Base-by-base conservation (phyloP, 1,140 invertebrate species). In the Papilio aristodemus region DNA sequence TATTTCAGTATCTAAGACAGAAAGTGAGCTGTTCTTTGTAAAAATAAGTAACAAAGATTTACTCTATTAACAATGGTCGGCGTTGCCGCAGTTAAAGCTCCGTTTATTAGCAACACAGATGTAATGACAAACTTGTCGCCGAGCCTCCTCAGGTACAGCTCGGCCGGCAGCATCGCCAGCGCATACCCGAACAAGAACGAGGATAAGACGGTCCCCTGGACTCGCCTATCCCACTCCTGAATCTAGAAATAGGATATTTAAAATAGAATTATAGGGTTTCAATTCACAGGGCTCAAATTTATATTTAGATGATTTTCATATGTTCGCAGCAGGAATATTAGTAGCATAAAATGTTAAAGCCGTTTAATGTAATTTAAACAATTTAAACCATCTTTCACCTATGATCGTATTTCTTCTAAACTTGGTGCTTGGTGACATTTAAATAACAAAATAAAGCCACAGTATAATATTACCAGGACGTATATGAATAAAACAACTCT, bases 51-150 rank as follows among this genome's bases (percentile, higher is more conserved):
- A 32, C 27, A 32, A 32, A 32, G 3, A 9, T 54, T 22, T 78
- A 89, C 88, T 80, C 80, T 86, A 62, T 89, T 89, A 5, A 87
- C 74, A 62, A 90, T 81, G 19, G 84, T 89, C 0, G 88, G 86
- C 83, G 88, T 85, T 0, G 84, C 78, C 0, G 80, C 75, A 54
- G 77, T 71, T 8, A 90, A 50, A 0, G 67, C 76, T 0, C 86
- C 88, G 58, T 87, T 90, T 32, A 85, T 75, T 0, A 80, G 54
- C 0, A 91, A 73, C 10, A 86, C 76, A 2, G 74, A 74, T 0
- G 84, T 83, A 0, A 83, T 46, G 7, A 84, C 68, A 9, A 83
- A 70, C 57, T 88, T 89, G 9, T 83, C 84, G 2, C 79, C 79
- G 7, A 85, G 27, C 37, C 74, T 78, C 70, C 71, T 80, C 7